Base-by-base conservation (phyloP, 2,113 vertebrate species). In the Antennarius striatus region DNA sequence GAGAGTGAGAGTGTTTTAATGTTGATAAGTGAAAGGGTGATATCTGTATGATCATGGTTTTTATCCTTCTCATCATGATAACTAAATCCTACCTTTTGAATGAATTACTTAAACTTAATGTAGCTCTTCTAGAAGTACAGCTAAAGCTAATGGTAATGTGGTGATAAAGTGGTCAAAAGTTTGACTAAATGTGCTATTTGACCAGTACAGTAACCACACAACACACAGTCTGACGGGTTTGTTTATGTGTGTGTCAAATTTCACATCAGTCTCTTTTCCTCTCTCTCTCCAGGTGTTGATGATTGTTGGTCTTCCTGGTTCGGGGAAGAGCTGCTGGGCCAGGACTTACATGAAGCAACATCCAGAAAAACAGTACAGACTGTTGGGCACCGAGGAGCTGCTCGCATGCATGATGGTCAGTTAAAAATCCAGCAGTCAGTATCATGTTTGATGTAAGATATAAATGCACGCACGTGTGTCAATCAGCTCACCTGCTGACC, bases 311-410 rank as follows among this genome's bases (percentile, higher is more conserved):
- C 88, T 96, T 49, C 95, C 95, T 46, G 96, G 94, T 47, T 93
- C 95, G 64, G 96, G 96, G 63, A 97, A 97, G 85, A 96, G 91
- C 15, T 88, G 92, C 77, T 97, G 95, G 95, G 94, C 93, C 28
- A 80, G 85, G 59, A 89, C 88, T 50, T 90, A 92, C 48, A 91
- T 91, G 56, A 81, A 89, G 32, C 89, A 94, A 75, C 92, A 96
- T 60, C 92, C 90, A 58, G 92, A 94, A 62, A 95, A 95, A 84
- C 90, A 67, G 43, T 96, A 93, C 86, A 92, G 68, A 29, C 83
- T 96, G 46, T 80, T 97, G 83, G 92, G 94, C 78, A 95, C 93
- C 4, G 92, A 94, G 77, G 87, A 88, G 62, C 77, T 96, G 56
- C 90, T 96, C n/a, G 60, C 72, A 47, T 94, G 94, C 68, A 93